Evolutionary conservation across 2,888 invertebrate species (phyloP).

Genomic region (Sarcophaga rosellei): DNA sequence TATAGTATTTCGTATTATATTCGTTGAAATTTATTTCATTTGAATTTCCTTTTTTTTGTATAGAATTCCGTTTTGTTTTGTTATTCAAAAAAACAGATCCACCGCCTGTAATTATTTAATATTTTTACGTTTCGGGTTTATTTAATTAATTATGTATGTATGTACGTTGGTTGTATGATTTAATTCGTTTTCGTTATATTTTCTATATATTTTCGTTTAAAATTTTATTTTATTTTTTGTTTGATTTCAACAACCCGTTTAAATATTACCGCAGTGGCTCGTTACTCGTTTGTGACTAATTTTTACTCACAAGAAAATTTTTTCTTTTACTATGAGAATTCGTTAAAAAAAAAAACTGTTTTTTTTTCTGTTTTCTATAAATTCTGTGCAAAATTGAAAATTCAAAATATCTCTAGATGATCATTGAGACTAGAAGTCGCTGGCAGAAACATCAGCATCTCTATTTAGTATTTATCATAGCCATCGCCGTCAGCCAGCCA

Average conservation of each 20-base stretch:
- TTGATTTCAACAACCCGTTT: conserved; percentile 65
- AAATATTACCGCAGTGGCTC: conserved; percentile 80
- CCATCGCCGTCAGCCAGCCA: background rate
- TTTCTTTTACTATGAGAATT: conserved; percentile 67
- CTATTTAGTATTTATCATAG: conserved; percentile 49
- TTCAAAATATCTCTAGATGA: conserved; percentile 70
- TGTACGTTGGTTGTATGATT: conserved; percentile 47
- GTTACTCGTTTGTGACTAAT: conserved; percentile 81
- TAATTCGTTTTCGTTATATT: conserved; percentile 62
- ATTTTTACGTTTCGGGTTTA: conserved; percentile 55
- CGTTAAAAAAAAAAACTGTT: conserved; percentile 33
- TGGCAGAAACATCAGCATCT: conserved; percentile 38
- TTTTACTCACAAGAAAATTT: conserved; percentile 68
- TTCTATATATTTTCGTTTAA: conserved; percentile 41
- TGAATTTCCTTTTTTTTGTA: conserved; percentile 23
- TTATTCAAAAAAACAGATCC: conserved; percentile 53
- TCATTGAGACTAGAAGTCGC: conserved; percentile 62
- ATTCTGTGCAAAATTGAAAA: conserved; percentile 70
- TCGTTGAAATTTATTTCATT: conserved; percentile 61
- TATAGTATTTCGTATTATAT: conserved; percentile 42
- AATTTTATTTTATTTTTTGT: conserved; percentile 17
- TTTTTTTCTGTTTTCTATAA: conserved; percentile 71
- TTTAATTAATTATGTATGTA: conserved; percentile 44
- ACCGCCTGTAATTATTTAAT: conserved; percentile 69
- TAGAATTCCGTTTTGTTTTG: background rate